Percentiles rank a stretch among this genome's conserved stretches.
These are phyloP conservation scores for Syrphus vitripennis DNA, from an alignment of 2,888 invertebrate species.

Conservation along the genomic window DNA sequence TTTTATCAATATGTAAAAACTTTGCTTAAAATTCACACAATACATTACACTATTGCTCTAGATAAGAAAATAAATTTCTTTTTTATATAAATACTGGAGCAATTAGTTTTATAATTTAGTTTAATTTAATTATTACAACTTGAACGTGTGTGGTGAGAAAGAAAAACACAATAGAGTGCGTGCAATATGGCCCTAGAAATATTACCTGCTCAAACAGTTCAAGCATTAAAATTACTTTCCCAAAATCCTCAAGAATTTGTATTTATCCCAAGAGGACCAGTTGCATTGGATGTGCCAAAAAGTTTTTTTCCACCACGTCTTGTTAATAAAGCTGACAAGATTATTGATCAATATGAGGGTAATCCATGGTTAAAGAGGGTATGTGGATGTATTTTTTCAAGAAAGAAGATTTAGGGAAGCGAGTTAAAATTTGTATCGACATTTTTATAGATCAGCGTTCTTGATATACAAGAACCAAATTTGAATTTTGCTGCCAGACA, in stretches of 20 bases:
- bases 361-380: slow-evolving; percentile 9
- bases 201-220: not conserved
- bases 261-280: slow-evolving; percentile 12
- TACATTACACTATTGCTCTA: not conserved
- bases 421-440: not conserved
- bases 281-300: slow-evolving; percentile 27
- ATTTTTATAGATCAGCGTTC: not conserved
- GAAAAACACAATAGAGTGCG: not conserved
- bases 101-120: not conserved
- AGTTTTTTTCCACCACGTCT: slow-evolving; percentile 20
- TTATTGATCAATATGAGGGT: not conserved
- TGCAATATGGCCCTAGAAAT: not conserved
- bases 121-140: not conserved
- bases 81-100: not conserved
- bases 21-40: not conserved
- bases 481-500: slow-evolving; percentile 10
- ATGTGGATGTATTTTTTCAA: not conserved
- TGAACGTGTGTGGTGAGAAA: not conserved
- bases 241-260: slow-evolving; percentile 17
- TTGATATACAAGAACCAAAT: slow-evolving; percentile 22
- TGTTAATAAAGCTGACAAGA: slow-evolving; percentile 1
- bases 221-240: slow-evolving; percentile 10
- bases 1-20: too few species aligned
- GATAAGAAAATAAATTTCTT: not conserved
- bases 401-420: not conserved